phyloP scores from a whole-genome alignment of 35 echinoderm and acorn worm genomes.

The Ophioderma brevispina region DNA sequence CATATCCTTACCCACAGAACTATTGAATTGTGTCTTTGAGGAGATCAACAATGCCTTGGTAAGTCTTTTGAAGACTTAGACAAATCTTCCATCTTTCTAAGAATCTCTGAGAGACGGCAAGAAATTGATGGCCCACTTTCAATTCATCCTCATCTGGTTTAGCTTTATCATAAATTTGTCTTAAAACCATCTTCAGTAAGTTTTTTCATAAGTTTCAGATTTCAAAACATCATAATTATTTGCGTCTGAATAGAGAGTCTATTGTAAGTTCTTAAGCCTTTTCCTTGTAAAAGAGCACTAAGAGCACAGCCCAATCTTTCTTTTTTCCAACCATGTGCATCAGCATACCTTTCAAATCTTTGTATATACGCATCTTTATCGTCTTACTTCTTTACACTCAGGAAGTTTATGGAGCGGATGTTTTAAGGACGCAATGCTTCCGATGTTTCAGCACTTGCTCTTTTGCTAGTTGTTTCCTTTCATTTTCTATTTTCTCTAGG shows the following conservation, averaged over 20 bases:
- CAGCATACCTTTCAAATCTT: constrained; percentile 57
- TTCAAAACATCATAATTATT: too few species aligned
- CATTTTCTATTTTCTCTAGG: background rate
- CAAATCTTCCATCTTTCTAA: constrained; percentile 55
- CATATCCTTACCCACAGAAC: constrained; percentile 23
- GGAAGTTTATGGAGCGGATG: constrained; percentile 18
- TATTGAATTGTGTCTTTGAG: constrained; percentile 50
- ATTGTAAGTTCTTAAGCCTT: too few species aligned
- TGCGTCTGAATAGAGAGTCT: constrained; percentile 30
- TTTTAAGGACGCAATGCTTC: background rate
- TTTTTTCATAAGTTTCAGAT: constrained; percentile 53
- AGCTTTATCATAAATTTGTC: constrained; percentile 29
- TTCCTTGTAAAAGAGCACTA: too few species aligned
- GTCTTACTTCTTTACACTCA: constrained; percentile 45
- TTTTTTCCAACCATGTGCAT: constrained; percentile 30
- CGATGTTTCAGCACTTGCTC: background rate
- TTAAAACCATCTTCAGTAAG: constrained; percentile 58
- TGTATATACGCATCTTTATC: constrained; percentile 64
- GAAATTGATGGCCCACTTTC: constrained; percentile 53
- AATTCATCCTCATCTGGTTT: constrained; percentile 31
- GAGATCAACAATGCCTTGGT: constrained; percentile 27
- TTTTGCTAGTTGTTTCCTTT: background rate
- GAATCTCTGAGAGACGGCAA: constrained; percentile 42
- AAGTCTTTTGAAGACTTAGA: constrained; percentile 22
- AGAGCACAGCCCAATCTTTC: constrained; percentile 59